These are phyloP conservation scores for Lepus townsendii DNA, from an alignment of 2,797 vertebrate genomes.

Conservation along the genomic window DNA sequence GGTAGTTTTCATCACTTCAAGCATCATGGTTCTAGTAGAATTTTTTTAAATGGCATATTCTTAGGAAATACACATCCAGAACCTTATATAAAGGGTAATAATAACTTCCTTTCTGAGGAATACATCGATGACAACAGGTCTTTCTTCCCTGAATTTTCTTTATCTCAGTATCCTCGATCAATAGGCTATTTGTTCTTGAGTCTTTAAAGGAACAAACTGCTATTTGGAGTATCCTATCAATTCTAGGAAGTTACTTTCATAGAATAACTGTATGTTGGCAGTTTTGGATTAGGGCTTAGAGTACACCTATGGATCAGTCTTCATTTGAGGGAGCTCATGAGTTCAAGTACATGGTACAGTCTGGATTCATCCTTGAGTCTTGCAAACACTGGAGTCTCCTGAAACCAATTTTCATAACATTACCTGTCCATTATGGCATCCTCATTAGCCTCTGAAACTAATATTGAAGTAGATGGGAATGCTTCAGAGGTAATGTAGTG, in stretches of 20 bases:
- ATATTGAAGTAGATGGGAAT: neutral
- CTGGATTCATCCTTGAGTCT: slow-evolving; percentile 16
- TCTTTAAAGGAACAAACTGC: neutral
- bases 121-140: neutral
- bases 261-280: neutral
- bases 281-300: neutral
- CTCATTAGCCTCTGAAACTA: neutral
- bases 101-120: neutral
- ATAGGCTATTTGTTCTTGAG: slow-evolving; percentile 16
- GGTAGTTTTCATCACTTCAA: neutral
- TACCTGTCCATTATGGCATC: neutral
- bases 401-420: neutral
- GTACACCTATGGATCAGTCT: slow-evolving; percentile 7
- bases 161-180: neutral
- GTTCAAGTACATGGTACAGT: neutral
- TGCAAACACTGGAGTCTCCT: neutral
- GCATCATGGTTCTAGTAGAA: neutral
- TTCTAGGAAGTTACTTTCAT: neutral
- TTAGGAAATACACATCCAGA: neutral
- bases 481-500: neutral
- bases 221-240: neutral
- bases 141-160: slow-evolving; percentile 2
- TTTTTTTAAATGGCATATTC: neutral
- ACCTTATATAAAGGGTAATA: neutral
- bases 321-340: slow-evolving; percentile 34